These are phyloP conservation scores for Cyprinodon diabolis DNA, from an alignment of 2,797 vertebrate species.

Conservation along the genomic window DNA sequence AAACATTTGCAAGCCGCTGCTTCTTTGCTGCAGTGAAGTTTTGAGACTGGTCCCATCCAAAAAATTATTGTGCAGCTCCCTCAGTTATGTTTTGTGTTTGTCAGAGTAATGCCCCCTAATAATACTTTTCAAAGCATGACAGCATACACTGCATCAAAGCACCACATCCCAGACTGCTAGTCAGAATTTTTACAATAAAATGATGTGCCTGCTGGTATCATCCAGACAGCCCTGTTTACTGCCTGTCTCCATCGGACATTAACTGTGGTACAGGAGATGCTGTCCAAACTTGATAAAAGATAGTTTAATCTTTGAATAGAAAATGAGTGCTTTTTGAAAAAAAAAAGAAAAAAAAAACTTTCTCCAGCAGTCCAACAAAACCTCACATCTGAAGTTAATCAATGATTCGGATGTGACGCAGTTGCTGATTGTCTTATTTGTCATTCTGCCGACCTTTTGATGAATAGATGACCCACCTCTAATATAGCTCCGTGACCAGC, in stretches of 20 bases:
- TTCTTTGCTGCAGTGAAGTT: background rate
- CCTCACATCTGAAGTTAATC: background rate
- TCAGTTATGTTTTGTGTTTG: background rate
- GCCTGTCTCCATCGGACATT: slow-evolving; percentile 3
- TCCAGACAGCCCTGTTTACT: background rate
- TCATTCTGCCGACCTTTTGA: background rate
- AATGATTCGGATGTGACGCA: background rate
- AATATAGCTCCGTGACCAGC: too few species aligned
- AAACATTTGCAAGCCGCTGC: background rate
- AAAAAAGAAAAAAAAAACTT: background rate
- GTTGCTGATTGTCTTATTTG: slow-evolving; percentile 1
- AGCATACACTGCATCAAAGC: background rate
- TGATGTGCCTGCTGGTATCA: background rate
- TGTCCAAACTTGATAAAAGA: background rate
- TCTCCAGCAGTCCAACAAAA: background rate
- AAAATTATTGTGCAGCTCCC: background rate
- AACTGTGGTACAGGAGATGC: background rate
- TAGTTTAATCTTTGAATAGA: background rate
- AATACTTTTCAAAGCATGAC: background rate
- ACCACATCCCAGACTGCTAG: background rate
- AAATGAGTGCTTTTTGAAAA: background rate
- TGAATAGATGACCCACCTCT: slow-evolving; percentile 4
- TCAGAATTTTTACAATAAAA: background rate
- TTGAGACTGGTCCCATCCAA: background rate
- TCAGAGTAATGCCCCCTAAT: background rate